Evolutionary conservation across 1,140 invertebrate species (phyloP), one percentile per base, ranked within the genome.

Genomic region (Piezodorus guildinii): DNA sequence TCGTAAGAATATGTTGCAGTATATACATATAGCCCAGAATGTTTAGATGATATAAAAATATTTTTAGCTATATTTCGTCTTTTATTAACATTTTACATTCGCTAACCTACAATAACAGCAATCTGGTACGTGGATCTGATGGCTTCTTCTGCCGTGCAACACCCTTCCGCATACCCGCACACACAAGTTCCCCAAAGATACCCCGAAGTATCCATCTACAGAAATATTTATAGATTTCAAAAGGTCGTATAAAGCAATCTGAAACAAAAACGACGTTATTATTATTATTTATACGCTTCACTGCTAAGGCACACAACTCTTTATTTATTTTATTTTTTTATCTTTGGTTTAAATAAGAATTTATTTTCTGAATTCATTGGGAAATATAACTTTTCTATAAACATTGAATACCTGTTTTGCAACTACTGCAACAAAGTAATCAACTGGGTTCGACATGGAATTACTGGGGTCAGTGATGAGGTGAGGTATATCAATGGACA

Each of bases 401-500:
- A n/a, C 6, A 39, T 39, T 39, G 34, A 39, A 10, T 73, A 86
- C 85, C 76, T 89, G 90, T 60, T 90, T 80, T 25, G 87, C 83
- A 17, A 91, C 90, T 70, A 96, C 96, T 39, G 89, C 88, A 49
- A 96, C 85, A 77, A 97, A 96, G 0, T 87, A 73, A 87, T 91
- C 3, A 83, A 85, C 60, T 77, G 52, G 52, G 15, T 56, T 56
- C 15, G 52, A 9, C 23, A 56, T 23, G 27, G 17, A 23, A 15
- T 56, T 80, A 8, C 91, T 83, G 15, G 80, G 76, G 19, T 83
- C 85, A 1, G 86, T 87, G 39, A 98, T 76, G 67, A 96, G 84
- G 52, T 87, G 75, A 16, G 86, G 82, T 5, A 97, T 78, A 73
- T 94, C 85, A 25, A 96, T 60, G 2, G 52, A 58, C 1, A 64